These are phyloP conservation scores for Nesidiocoris tenuis DNA, from an alignment of 2,888 invertebrate genomes.

Conservation along the genomic window DNA sequence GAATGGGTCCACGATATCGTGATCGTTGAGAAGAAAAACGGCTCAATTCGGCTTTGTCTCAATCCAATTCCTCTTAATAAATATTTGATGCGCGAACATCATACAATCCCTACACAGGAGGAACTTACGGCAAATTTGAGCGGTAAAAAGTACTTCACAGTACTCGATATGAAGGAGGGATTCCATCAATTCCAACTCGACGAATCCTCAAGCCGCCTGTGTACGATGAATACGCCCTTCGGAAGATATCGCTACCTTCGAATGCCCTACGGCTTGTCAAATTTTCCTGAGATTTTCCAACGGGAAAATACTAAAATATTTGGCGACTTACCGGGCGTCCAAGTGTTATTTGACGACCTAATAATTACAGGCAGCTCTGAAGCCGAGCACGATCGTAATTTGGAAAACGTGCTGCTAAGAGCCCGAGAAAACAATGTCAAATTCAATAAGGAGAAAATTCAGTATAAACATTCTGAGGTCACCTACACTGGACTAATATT, in stretches of 20 bases:
- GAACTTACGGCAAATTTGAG: conserved; percentile 6
- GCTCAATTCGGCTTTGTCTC: conserved; percentile 7
- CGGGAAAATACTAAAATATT: conserved; percentile 29
- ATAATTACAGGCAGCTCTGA: conserved; percentile 42
- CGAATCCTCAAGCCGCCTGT: conserved; percentile 20
- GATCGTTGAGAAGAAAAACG: conserved; percentile 30
- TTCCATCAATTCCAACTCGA: no score
- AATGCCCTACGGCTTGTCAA: conserved; percentile 42
- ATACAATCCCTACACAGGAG: conserved; percentile 26
- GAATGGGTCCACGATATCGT: no score
- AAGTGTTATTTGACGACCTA: conserved; percentile 41
- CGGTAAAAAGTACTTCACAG: conserved; percentile 19
- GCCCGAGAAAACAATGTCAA: background rate
- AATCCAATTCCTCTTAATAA: conserved; percentile 27
- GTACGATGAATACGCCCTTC: conserved; percentile 39
- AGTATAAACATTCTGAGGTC: background rate
- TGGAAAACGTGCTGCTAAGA: background rate
- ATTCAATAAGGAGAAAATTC: background rate
- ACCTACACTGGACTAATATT: background rate
- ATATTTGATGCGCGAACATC: conserved; percentile 23
- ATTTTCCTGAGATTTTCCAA: conserved; percentile 42
- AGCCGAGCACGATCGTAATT: conserved; percentile 38
- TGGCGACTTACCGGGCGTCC: conserved; percentile 41
- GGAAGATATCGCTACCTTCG: conserved; percentile 39
- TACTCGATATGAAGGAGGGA: conserved; percentile 40